Conservation (phyloP, 2,113 vertebrate species). For the Mustelus asterias region DNA sequence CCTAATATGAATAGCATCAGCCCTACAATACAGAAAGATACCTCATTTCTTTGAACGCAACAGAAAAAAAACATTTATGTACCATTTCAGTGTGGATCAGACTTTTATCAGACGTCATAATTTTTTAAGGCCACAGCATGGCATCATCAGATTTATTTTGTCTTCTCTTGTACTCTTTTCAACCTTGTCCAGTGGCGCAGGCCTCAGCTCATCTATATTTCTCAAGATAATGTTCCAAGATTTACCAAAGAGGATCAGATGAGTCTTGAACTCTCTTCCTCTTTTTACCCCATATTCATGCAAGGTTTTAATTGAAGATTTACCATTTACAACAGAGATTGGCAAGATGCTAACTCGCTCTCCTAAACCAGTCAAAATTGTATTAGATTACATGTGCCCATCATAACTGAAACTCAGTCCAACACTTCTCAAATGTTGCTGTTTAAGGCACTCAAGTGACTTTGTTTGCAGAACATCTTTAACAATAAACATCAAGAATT, state of each 20-base stretch:
- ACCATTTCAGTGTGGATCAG: not conserved
- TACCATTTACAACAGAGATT: not conserved
- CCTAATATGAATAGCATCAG: constrained; percentile 68
- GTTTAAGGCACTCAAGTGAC: no score
- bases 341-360: not conserved
- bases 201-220: not conserved
- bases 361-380: not conserved
- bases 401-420: not conserved
- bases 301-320: not conserved
- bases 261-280: not conserved
- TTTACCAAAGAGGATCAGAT: not conserved
- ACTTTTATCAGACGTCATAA: not conserved
- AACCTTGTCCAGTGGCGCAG: not conserved
- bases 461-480: no score
- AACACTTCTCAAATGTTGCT: no score
- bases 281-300: not conserved
- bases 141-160: not conserved
- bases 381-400: not conserved
- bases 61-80: not conserved
- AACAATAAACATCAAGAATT: no score
- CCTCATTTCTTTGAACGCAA: not conserved
- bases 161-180: not conserved
- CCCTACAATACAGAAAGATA: constrained; percentile 55
- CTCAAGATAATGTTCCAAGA: not conserved
- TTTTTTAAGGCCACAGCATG: not conserved